Base-by-base conservation (phyloP, 1,140 invertebrate species). In the Lepidurus packardi region DNA sequence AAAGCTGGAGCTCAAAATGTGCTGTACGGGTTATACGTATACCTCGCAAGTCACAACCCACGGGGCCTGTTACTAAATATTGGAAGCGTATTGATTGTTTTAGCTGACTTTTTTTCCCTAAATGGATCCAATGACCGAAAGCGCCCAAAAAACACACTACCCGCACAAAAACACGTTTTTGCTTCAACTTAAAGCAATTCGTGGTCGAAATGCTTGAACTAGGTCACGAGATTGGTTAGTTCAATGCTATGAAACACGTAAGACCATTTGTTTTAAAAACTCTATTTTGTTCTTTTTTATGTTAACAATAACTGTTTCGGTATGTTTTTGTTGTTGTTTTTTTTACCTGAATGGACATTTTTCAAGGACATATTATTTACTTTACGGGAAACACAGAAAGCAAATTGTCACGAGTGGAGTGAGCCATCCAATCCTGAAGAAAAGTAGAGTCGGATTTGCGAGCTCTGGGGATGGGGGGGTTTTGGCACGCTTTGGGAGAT, bases 401-500 rank as follows among this genome's bases (percentile, higher is more conserved):
- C 53, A n/a, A n/a, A 65, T 65, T 65, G 53, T 65, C 53, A 65
- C 53, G 53, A 65, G 53, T 21, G 16, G 53, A 65, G 53, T 65
- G n/a, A 65, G 53, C 53, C 53, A 65, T 65, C 53, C 53, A 65
- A n/a, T 65, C 21, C 13, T n/a, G 53, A 13, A 13, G 53, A 65
- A 65, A 65, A 65, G 53, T 65, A 65, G 7, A 65, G 53, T 65
- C 13, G 53, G 13, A 65, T 21, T 21, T 65, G 53, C 53, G 53
- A 65, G 53, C 53, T 7, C 53, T 16, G 53, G 16, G 16, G 6
- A 21, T 13, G 21, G 21, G 21, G 16, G 16, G 16, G 4, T 9
- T 65, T 65, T 65, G 53, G 53, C 53, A 65, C 53, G 53, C 16
- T 65, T 65, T 65, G 53, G 34, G 53, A 65, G 53, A 65, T 65